Conservation (phyloP, 1,140 invertebrate genomes). For the Conus ventricosus region DNA sequence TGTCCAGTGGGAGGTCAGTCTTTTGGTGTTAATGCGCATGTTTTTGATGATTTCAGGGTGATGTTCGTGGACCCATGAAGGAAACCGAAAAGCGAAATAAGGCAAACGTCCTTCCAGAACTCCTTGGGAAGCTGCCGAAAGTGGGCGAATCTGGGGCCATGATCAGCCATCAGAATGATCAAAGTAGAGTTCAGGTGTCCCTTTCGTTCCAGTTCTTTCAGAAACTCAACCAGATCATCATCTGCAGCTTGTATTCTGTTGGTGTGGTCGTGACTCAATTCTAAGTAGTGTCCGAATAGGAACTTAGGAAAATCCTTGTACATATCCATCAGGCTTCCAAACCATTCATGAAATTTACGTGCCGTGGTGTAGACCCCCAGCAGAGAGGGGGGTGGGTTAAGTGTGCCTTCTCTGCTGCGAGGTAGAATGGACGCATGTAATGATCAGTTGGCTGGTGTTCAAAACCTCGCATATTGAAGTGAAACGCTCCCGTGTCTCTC, state of each 20-base stretch:
- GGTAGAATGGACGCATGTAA: conserved; percentile 89
- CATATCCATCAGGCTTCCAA: conserved; percentile 79
- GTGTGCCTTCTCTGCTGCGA: conserved; percentile 80
- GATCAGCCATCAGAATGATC: conserved; percentile 91
- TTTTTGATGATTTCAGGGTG: conserved; percentile 81
- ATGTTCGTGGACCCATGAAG: conserved; percentile 81
- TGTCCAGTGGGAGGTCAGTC: conserved; percentile 76
- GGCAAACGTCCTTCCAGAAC: conserved; percentile 92
- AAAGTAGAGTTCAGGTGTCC: conserved; percentile 76
- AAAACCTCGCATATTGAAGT: conserved; percentile 93
- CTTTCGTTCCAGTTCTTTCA: conserved; percentile 85
- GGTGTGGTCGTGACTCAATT: conserved; percentile 87
- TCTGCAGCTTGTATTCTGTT: conserved; percentile 83
- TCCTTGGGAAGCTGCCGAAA: conserved; percentile 87
- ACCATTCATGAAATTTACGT: conserved; percentile 83
- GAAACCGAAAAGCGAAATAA: conserved; percentile 86
- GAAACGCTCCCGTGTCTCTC: conserved; percentile 87
- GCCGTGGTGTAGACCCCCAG: conserved; percentile 84
- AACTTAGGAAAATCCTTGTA: conserved; percentile 85
- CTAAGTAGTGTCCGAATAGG: conserved; percentile 87
- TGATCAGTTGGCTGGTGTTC: conserved; percentile 89
- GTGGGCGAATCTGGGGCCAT: conserved; percentile 90
- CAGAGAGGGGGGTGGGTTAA: conserved; percentile 76
- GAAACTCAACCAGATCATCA: conserved; percentile 79
- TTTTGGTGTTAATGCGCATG: conserved; percentile 80